Conservation (phyloP, 2,113 vertebrate species). For the Cettia cetti region DNA sequence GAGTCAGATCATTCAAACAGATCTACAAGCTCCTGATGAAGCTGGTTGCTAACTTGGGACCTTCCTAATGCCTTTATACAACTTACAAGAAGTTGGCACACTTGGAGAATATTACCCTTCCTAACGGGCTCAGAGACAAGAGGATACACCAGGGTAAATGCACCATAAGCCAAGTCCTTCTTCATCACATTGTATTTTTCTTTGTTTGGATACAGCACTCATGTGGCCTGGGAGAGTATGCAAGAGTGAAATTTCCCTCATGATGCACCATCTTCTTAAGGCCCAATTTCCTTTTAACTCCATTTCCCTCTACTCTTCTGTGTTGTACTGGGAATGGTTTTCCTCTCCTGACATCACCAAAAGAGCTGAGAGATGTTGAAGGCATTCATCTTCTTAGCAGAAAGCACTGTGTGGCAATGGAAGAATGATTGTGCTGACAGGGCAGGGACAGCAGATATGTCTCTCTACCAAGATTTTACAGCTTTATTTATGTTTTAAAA, state of each 20-base stretch:
- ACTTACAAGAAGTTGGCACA: neutral
- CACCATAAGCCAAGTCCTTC: neutral
- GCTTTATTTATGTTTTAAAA: constrained; percentile 42
- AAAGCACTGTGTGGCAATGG: constrained; percentile 6
- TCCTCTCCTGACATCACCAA: neutral
- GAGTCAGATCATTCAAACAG: rapidly evolving
- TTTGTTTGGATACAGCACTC: neutral
- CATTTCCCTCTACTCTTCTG: neutral
- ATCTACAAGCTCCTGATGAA: neutral
- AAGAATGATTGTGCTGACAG: neutral
- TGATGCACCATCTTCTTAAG: neutral
- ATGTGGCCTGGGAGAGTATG: neutral
- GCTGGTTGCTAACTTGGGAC: neutral
- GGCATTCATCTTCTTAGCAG: neutral
- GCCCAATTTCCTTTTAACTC: neutral
- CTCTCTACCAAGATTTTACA: constrained; percentile 3
- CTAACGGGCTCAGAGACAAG: neutral
- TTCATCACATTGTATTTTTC: neutral
- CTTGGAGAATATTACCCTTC: neutral
- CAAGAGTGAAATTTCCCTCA: neutral
- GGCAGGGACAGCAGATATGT: neutral
- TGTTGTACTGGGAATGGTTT: neutral
- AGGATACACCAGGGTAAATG: neutral
- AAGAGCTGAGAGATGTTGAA: constrained; percentile 12
- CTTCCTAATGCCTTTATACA: neutral